Evolutionary conservation across 2,797 vertebrate species (phyloP), one percentile per base, ranked within the genome.

Genomic region (Micromesistius poutassou): DNA sequence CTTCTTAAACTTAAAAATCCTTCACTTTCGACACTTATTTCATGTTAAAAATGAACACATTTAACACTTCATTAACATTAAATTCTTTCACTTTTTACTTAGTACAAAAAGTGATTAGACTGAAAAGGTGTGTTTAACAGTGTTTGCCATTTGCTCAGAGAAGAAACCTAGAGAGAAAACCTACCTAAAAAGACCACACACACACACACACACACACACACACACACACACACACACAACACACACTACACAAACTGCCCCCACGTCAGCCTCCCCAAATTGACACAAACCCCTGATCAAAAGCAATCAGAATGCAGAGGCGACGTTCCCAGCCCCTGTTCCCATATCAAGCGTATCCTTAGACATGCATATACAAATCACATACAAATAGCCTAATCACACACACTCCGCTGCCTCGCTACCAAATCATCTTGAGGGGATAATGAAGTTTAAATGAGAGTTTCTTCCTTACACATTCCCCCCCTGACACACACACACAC

Each of bases 381-480:
- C n/a, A 62, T 55, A 30, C 28, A 30, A 13, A 46, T 74, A 79
- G 77, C 77, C 71, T 83, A 81, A 84, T 88, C 74, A 73, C 33
- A 74, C 81, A 85, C 85, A 87, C 85, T 83, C 76, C 78, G 76
- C 70, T 83, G 82, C 82, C 82, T 88, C 84, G 78, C 81, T 72
- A 86, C 87, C 81, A 84, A 86, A 90, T 87, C 79, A 87, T 85
- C 79, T 81, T 87, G 81, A 82, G 85, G 72, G 28, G 84, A 89
- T 87, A 87, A 90, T 84, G 86, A 89, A 88, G 84, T 90, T 90
- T 83, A 88, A 89, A 91, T 89, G 78, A 84, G 77, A 90, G 83
- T 80, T 78, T 89, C 85, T 78, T 78, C 80, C 79, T 80, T 55
- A 25, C 77, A 55, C 30, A 72, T 77, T 68, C 83, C 77, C 84